Base-by-base conservation (phyloP, 2,113 vertebrate species). In the Lophius piscatorius region DNA sequence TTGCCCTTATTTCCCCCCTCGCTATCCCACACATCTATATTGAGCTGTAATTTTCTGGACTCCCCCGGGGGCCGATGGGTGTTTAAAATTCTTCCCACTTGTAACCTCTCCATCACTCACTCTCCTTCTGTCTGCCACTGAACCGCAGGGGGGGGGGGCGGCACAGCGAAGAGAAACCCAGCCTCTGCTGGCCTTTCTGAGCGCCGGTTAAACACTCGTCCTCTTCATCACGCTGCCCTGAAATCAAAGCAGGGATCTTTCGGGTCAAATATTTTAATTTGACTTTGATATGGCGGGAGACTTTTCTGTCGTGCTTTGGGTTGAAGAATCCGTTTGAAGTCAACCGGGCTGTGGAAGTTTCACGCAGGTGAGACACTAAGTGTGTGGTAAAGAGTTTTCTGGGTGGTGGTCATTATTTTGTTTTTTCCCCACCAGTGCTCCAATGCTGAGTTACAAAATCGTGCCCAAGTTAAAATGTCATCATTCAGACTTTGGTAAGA, bases 1-100 rank as follows among this genome's bases (percentile, higher is more conserved):
- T 18, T 55, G 38, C 45, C 64, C 64, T 71, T 67, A 82, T 70
- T 82, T 80, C 41, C 48, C 64, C 48, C 64, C 59, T 55, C 13
- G 0, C 45, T 60, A 64, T 84, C 81, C 73, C 63, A 33, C 74
- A 67, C 58, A 76, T 85, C 81, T 85, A 57, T 78, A 83, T 73
- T 66, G 72, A 86, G 84, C 76, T 77, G 72, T 83, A 79, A 82
- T 75, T 84, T 83, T 86, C 70, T 13, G 4, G 45, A 52, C 48
- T 75, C 68, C 82, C 69, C 16, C 17, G 57, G 68, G n/a, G 80
- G 70, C 76, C 74, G 39, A 22, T 58, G 71, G 81, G 68, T 89
- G 88, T 87, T 92, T 86, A 88, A 90, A 88, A 87, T 89, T 90
- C 86, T 74, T 57, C 55, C 74, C 56, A 29, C 66, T 82, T 89